Evolutionary conservation across 1,140 invertebrate genomes (phyloP), one percentile per base, ranked within the genome.

Genomic region (Drosophila kikkawai): DNA sequence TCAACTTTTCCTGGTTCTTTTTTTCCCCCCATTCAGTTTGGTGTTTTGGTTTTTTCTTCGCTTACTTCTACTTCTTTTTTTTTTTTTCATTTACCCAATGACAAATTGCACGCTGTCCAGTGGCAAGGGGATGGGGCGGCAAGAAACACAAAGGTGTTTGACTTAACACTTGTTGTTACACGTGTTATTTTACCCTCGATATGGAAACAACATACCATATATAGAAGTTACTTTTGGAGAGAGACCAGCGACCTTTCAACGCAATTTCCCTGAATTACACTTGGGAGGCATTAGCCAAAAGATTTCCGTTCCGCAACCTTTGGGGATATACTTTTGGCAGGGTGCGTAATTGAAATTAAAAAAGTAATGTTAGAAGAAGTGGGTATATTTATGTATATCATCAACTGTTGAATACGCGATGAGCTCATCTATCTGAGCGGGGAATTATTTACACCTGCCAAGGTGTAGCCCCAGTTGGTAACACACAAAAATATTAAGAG

Each of bases 81-180:
- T 59, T 68, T 41, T 48, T 63, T 73, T 74, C 61, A 53, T 73
- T 64, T 83, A 70, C 53, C 66, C 68, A 88, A 88, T 88, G 84
- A 88, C 84, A 88, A 88, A 88, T 88, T 90, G 84, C 82, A 47
- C 36, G 53, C 45, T 53, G 76, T 29, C 50, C 83, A 69, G 45
- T 15, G 17, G 44, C 7, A 22, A 32, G 9, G 19, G n/a, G 45
- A 6, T 8, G 39, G 39, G 26, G 26, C 26, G 26, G 39, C 13
- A 29, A 53, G 26, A 64, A 29, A 58, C 48, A 34, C 50, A 56
- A 39, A 79, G 61, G 77, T 74, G 71, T 70, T 74, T 83, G 68
- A 77, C 57, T 87, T 87, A 90, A 84, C 84, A 88, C 84, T 88
- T 88, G 84, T 87, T 79, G 60, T 75, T 75, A 74, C 51, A 61